phyloP scores from a whole-genome alignment of 2,113 vertebrate genomes.

The Pelecanus crispus region DNA sequence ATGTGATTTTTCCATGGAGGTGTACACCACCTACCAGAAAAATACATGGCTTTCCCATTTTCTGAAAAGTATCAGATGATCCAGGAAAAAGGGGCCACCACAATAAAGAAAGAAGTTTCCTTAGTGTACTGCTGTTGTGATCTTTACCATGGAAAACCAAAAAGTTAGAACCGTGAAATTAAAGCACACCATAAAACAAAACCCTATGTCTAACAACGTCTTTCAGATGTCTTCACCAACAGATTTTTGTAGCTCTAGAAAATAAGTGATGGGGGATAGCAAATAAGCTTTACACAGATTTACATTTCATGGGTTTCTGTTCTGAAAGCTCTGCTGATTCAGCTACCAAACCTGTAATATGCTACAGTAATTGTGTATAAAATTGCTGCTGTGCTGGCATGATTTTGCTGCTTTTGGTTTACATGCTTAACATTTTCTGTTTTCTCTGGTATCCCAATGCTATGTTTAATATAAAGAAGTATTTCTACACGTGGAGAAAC shows the following conservation, averaged over 20 bases:
- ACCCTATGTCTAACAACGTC: neutral
- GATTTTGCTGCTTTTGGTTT: slow-evolving; percentile 32
- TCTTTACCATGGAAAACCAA: neutral
- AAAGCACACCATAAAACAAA: neutral
- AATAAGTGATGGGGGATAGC: neutral
- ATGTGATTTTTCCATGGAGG: neutral
- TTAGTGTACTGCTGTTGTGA: neutral
- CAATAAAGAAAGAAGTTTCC: neutral
- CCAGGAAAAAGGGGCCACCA: neutral
- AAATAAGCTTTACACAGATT: neutral
- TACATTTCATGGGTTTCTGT: neutral
- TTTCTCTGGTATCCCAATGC: neutral
- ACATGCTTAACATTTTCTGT: neutral
- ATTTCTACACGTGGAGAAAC: neutral
- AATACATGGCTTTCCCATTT: neutral
- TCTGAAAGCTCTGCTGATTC: slow-evolving; percentile 46
- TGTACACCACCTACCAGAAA: neutral
- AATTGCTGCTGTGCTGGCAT: slow-evolving; percentile 24
- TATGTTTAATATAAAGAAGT: neutral
- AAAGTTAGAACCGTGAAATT: neutral
- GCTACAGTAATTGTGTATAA: neutral
- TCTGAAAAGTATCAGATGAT: neutral
- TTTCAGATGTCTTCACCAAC: neutral
- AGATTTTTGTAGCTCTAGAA: neutral
- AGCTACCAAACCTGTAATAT: slow-evolving; percentile 48